phyloP scores from a whole-genome alignment of 2,113 vertebrate species.

The Hiodon alosoides region DNA sequence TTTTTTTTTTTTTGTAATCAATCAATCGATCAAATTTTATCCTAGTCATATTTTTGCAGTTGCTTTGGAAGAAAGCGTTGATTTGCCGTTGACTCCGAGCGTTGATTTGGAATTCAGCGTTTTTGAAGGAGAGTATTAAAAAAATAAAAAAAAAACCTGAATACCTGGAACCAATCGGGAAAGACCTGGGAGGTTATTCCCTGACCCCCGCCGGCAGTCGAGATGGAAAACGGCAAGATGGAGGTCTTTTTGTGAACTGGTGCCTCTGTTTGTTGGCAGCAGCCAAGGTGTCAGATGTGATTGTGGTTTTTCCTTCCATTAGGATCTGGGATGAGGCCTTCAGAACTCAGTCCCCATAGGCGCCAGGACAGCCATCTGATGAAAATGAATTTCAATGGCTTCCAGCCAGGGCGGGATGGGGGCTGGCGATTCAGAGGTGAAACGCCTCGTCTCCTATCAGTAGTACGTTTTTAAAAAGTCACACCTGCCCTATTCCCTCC shows the following conservation, averaged over 20 bases:
- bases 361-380: constrained; percentile 61
- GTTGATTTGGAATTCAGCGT: no score
- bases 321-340: constrained; percentile 53
- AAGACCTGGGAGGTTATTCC: no score
- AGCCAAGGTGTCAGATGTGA: constrained; percentile 40
- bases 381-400: constrained; percentile 63
- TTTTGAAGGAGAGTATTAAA: no score
- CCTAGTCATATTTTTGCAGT: no score
- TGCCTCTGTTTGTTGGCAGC: neutral
- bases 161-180: no score
- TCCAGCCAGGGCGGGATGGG: constrained; percentile 56
- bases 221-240: no score
- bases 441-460: constrained; percentile 43
- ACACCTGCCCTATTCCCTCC: neutral
- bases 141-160: no score
- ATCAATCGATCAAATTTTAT: no score
- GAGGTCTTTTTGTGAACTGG: no score
- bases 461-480: constrained; percentile 1
- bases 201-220: no score
- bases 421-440: constrained; percentile 63
- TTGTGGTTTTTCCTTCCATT: constrained; percentile 58
- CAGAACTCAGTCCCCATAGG: constrained; percentile 35
- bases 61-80: no score
- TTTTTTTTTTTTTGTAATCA: neutral
- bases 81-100: no score